Evolutionary conservation across 30 jellyfish, hydroid and myxozoan species (phyloP), one percentile per base, ranked within the genome.

Genomic region (Cassiopea xamachana): DNA sequence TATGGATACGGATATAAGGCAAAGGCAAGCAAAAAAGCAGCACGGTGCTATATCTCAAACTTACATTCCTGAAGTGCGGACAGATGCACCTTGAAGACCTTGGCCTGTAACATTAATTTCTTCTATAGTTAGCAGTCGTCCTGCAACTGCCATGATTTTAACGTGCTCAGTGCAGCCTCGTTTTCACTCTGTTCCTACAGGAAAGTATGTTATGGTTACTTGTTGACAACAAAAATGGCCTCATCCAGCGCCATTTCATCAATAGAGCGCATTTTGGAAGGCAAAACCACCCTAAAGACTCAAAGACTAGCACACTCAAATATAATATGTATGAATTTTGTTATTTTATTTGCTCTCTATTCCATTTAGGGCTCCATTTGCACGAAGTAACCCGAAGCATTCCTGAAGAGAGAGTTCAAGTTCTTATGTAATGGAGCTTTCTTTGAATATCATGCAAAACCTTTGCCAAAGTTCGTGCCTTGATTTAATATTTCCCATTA

Each of bases 251-350:
- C 96, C 48, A 77, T 89, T 19, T 13, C 58, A 39, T 75, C 97
- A 44, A 90, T 90, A 19, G 97, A 90, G 85, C 93, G 91, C 15
- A 88, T 90, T 48, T 83, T 90, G 16, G 93, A 90, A 72, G 97
- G 97, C 7, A 90, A 90, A 83, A 90, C 97, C 1, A 90, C 97
- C 10, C 59, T 90, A 61, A 90, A 83, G 81, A 90, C 97, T 1
- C 92, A 83, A 79, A 62, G 93, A 70, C 70, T 80, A 61, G 44
- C 93, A 2, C 97, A 90, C 70, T 75, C 86, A n/a, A 90, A 90
- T 55, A 90, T 90, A 43, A 76, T 90, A 82, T 90, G 97, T 90
- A 69, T 82, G 97, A 46, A 17, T 51, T 39, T 8, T 81, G 17
- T 18, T 48, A 13, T 0, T 50, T 7, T 7, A 2, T 79, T 13